A percentile compares a stretch with the other conserved stretches of the same genome.
Conservation (phyloP, 2,888 invertebrate species). For the Ceriagrion tenellum region DNA sequence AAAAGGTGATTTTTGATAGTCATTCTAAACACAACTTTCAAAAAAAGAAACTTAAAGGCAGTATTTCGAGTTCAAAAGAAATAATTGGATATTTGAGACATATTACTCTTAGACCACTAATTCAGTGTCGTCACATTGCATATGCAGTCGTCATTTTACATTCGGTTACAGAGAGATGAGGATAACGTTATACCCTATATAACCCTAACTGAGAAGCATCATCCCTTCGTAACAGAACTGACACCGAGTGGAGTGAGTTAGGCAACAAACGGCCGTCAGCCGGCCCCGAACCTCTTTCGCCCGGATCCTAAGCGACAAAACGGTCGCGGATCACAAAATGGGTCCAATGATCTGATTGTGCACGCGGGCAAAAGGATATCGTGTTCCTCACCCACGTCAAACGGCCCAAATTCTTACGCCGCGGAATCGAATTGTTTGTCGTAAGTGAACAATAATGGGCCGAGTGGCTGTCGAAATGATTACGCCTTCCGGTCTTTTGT, state of each 20-base stretch:
- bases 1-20: too few species aligned
- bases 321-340: background rate
- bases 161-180: background rate
- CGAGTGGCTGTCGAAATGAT: conserved; percentile 48
- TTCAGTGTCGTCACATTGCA: too few species aligned
- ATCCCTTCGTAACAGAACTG: background rate
- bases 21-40: too few species aligned
- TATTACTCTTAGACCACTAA: too few species aligned
- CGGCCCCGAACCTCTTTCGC: background rate
- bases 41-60: too few species aligned
- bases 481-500: conserved; percentile 65
- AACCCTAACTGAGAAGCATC: background rate
- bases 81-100: too few species aligned
- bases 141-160: too few species aligned
- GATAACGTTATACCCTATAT: background rate
- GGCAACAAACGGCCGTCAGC: background rate
- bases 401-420: conserved; percentile 24
- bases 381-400: conserved; percentile 3
- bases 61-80: too few species aligned
- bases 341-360: background rate
- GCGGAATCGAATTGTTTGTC: conserved; percentile 47
- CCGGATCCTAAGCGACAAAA: background rate
- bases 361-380: background rate
- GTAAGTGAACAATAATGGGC: conserved; percentile 22
- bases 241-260: background rate